Base-by-base conservation (phyloP, 1,140 invertebrate species). In the Wiebesia pumilae region DNA sequence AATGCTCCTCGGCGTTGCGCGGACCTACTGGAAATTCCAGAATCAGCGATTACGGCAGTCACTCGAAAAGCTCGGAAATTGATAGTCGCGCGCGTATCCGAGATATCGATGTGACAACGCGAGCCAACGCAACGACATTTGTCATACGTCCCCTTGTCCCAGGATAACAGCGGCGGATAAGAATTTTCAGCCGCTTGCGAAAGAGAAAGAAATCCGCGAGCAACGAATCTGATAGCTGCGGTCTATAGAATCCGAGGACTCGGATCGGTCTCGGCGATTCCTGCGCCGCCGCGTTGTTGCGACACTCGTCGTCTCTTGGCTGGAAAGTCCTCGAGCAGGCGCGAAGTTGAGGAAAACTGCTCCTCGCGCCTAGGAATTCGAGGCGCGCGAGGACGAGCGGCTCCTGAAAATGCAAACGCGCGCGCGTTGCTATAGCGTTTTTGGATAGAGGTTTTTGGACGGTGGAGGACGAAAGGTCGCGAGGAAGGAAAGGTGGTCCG, bases 401-500 rank as follows among this genome's bases (percentile, higher is more conserved):
- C 27, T 27, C 58, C 58, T 62, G 58, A 62, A 62, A 62, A 24
- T 27, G 58, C 19, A 12, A 2, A 21, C 51, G 51, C 51, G 16
- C n/a, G 65, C 1, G 62, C 6, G 27, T 2, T 33, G 33, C 69
- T 2, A 21, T 16, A 7, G 3, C 35, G 35, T 3, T 1, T 3
- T 4, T 1, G 71, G 35, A 33, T 0, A 6, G 38, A 4, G 19
- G 30, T 3, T 69, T 21, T 3, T 27, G 58, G 58, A 24, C 19
- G 27, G 19, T 33, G n/a, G 6, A 30, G 30, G 14, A 69, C 16
- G 14, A 30, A 33, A 54, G 51, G 27, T 21, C 3, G 27, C 3
- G 54, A 43, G 12, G 43, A 77, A 81, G 54, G 71, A 81, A 81
- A 65, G 62, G 58, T 24, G 33, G 58, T 62, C 62, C 47, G 43